Evolutionary conservation across 1,140 invertebrate species (phyloP).

Genomic region (Drosophila pseudoananassae): DNA sequence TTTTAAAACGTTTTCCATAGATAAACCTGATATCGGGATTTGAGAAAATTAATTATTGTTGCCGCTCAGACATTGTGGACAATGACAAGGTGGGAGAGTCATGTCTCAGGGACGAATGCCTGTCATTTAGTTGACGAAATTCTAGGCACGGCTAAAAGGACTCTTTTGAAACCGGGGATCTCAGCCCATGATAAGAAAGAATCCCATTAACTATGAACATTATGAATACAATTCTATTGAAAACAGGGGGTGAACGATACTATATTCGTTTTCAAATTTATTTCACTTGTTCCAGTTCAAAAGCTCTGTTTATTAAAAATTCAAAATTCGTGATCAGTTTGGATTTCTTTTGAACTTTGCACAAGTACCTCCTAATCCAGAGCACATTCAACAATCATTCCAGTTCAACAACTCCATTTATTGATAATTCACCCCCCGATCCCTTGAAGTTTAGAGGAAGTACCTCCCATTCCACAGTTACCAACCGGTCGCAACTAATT

Average conservation of each 20-base stretch:
- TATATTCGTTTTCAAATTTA: no score
- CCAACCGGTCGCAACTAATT: slow-evolving; percentile 37
- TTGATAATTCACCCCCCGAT: background rate
- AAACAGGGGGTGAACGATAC: no score
- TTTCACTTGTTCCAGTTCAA: background rate
- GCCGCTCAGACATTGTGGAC: slow-evolving; percentile 20
- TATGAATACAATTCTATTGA: background rate
- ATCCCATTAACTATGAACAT: slow-evolving; percentile 41
- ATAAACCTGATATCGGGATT: slow-evolving; percentile 74
- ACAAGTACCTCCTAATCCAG: background rate
- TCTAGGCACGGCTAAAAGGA: slow-evolving; percentile 31
- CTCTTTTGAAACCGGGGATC: slow-evolving; percentile 17
- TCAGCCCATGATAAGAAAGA: slow-evolving; percentile 25
- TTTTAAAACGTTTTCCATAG: slow-evolving; percentile 62
- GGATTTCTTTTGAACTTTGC: slow-evolving; percentile 6
- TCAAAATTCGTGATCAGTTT: background rate
- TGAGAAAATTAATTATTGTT: slow-evolving; percentile 77
- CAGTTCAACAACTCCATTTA: slow-evolving; percentile 43
- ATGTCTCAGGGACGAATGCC: slow-evolving; percentile 39
- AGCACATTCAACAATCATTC: slow-evolving; percentile 31
- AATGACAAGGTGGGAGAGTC: slow-evolving; percentile 51
- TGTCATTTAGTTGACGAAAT: slow-evolving; percentile 59
- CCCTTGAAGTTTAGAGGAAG: background rate
- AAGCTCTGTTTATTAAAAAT: background rate
- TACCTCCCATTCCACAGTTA: slow-evolving; percentile 18